These are phyloP conservation scores for Drosophila oshimai DNA, from an alignment of 1,140 invertebrate genomes.

Conservation along the genomic window DNA sequence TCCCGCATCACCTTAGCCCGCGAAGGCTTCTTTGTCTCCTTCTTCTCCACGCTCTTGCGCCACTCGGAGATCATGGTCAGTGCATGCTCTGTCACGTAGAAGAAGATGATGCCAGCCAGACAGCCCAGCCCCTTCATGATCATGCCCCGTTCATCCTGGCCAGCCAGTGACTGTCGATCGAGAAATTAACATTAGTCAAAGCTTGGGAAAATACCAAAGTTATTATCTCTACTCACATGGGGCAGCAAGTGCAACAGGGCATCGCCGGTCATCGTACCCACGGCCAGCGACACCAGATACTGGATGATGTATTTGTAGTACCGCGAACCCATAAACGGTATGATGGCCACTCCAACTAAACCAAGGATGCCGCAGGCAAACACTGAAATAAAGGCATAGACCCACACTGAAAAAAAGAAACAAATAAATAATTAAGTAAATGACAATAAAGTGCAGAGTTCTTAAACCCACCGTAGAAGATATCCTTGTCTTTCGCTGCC, in stretches of 20 bases:
- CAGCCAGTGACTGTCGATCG: constrained; percentile 59
- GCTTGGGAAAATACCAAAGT: not conserved
- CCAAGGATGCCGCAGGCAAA: constrained; percentile 93
- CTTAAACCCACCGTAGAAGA: constrained; percentile 67
- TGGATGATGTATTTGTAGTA: constrained; percentile 96
- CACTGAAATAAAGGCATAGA: constrained; percentile 91
- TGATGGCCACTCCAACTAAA: constrained; percentile 91
- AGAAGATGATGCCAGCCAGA: constrained; percentile 92
- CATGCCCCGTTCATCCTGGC: constrained; percentile 83
- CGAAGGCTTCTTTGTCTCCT: constrained; percentile 85
- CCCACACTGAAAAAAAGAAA: constrained; percentile 87
- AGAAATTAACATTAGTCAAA: not conserved
- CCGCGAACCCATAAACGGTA: constrained; percentile 94
- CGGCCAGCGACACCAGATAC: constrained; percentile 95
- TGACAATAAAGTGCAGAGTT: not conserved
- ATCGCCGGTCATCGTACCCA: constrained; percentile 95
- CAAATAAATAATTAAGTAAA: not conserved
- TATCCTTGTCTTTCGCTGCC: constrained; percentile 51
- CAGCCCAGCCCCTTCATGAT: constrained; percentile 93
- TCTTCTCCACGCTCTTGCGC: constrained; percentile 87
- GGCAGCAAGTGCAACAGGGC: constrained; percentile 96
- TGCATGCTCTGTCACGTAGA: constrained; percentile 93
- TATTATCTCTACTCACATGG: constrained; percentile 86
- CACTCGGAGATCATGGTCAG: constrained; percentile 91
- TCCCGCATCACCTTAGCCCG: constrained; percentile 86